phyloP scores from a whole-genome alignment of 2,113 vertebrate species.

The Girardinichthys multiradiatus region DNA sequence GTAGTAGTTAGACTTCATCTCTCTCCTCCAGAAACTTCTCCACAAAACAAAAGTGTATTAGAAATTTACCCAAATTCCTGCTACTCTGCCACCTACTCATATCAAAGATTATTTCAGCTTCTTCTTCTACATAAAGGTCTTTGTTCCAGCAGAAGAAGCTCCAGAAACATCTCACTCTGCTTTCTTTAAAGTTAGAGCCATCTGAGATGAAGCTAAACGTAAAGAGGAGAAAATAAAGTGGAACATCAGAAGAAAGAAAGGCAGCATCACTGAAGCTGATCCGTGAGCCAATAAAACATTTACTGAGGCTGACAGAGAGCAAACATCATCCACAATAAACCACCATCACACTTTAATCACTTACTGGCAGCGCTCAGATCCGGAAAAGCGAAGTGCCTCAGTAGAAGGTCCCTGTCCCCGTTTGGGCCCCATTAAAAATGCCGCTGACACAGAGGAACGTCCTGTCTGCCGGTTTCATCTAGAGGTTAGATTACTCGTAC shows the following conservation, averaged over 20 bases:
- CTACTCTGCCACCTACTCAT: no score
- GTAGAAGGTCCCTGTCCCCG: neutral
- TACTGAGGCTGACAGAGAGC: neutral
- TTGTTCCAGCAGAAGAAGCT: neutral
- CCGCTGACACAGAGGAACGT: no score
- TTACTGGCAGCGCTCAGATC: neutral
- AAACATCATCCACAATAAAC: constrained; percentile 12
- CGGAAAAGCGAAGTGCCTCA: neutral
- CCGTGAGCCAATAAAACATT: constrained; percentile 17
- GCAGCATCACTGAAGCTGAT: neutral
- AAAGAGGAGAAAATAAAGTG: neutral
- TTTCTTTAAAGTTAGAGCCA: neutral
- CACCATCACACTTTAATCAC: constrained; percentile 7
- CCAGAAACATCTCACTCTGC: neutral
- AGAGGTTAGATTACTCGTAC: no score
- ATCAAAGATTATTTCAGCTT: neutral
- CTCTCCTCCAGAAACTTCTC: neutral
- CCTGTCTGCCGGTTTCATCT: no score
- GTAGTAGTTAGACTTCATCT: neutral
- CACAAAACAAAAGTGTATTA: no score
- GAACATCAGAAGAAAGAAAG: neutral
- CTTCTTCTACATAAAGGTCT: neutral
- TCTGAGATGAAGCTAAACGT: neutral
- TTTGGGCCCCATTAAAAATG: no score
- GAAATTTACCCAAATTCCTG: no score